Evolutionary conservation across 1,140 invertebrate species (phyloP), one percentile per base, ranked within the genome.

Genomic region (Spodoptera frugiperda): DNA sequence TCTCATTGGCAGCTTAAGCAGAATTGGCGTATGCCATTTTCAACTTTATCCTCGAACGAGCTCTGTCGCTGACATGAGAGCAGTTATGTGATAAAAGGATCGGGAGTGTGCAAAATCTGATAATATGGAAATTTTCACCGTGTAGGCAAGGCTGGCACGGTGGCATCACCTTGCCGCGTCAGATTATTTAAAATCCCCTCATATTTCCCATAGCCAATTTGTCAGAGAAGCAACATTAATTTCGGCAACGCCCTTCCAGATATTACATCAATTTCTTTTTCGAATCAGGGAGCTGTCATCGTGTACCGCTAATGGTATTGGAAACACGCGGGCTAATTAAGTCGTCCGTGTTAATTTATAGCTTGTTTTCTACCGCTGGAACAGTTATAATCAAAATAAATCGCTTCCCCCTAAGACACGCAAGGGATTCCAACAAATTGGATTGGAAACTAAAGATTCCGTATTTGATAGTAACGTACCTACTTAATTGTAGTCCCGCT

Each of bases 381-480:
- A 84, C 82, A 83, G 84, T 81, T 80, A 85, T 92, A 91, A 92
- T 92, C 89, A 90, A 92, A 91, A 92, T 84, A 90, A 91, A 92
- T 92, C 86, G 89, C 78, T 88, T 78, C 71, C 80, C 76, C 79
- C 81, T 72, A 86, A 82, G 84, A 89, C 89, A 92, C 90, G 90
- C 88, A 79, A 91, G 84, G 81, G 85, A 83, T 85, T 87, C 80
- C 77, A 82, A 82, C 85, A 89, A 91, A 89, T 83, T 88, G 84
- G 83, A 88, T 87, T 89, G 82, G 79, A 84, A 75, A 80, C 74
- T 80, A 78, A 77, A 72, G 68, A 79, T 80, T 74, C 72, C 46
- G 79, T 78, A 77, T 61, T 72, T 74, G 65, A 79, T 79, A 76
- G 78, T 73, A 68, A 68, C 53, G 51, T 68, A 68, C 61, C 63